A percentile compares a stretch with the other conserved stretches of the same genome.
Conservation (phyloP, 2,113 vertebrate genomes). For the Rhinogobius similis region DNA sequence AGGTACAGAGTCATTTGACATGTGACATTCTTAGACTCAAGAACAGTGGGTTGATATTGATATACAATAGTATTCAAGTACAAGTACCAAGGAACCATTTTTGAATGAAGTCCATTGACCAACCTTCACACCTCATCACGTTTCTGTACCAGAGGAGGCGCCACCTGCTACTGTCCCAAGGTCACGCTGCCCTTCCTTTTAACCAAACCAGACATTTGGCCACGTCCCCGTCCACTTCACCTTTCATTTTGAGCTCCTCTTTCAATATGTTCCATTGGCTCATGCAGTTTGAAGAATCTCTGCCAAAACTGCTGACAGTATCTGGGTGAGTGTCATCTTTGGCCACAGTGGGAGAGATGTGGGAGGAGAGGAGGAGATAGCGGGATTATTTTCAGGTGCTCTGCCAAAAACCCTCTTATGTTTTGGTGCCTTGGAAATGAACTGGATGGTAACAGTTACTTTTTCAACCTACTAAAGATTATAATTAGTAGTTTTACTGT, state of each 20-base stretch:
- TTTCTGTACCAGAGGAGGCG: conserved; percentile 50
- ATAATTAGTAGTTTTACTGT: conserved; percentile 19
- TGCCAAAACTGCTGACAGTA: conserved; percentile 64
- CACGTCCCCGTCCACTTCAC: conserved; percentile 7
- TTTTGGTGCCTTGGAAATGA: conserved; percentile 61
- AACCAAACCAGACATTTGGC: conserved; percentile 43
- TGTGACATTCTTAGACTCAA: too few relatives aligned
- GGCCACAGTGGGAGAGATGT: conserved; percentile 63
- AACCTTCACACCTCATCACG: conserved; percentile 54
- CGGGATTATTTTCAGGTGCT: conserved; percentile 38
- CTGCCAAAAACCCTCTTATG: conserved; percentile 53
- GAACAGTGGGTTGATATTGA: too few relatives aligned
- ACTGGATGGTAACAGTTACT: conserved; percentile 34
- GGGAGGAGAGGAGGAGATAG: conserved; percentile 30
- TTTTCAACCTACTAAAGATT: conserved; percentile 28
- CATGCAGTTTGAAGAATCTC: conserved; percentile 28
- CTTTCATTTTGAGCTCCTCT: conserved; percentile 11
- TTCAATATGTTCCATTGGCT: conserved; percentile 22
- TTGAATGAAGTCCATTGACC: conserved; percentile 45
- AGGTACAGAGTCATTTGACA: too few relatives aligned
- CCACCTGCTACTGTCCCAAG: conserved; percentile 61
- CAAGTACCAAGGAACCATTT: too few relatives aligned
- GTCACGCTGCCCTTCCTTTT: conserved; percentile 47
- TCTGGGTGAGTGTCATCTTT: conserved; percentile 65
- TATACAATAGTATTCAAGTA: too few relatives aligned